Conservation (phyloP, 2,113 vertebrate species). For the Leucoraja erinaceus region DNA sequence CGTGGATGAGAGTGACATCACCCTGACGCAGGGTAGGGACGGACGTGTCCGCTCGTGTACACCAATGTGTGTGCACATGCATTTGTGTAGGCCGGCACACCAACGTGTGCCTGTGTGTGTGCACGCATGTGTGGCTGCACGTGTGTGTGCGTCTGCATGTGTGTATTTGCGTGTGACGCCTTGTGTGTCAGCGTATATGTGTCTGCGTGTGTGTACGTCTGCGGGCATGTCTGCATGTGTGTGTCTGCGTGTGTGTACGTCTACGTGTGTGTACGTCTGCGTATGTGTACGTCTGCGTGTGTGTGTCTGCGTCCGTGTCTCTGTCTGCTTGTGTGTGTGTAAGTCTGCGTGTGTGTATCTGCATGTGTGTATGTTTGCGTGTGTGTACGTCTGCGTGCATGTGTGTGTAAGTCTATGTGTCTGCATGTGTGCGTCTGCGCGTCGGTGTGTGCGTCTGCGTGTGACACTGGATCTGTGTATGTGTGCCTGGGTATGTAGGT, state of each 20-base stretch:
- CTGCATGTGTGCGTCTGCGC: no score
- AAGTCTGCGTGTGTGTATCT: not conserved
- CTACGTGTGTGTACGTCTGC: not conserved
- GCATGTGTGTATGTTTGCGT: not conserved
- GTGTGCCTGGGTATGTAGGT: no score
- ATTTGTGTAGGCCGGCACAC: no score
- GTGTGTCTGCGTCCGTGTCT: not conserved
- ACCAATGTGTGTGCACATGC: no score
- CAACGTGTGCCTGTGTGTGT: no score
- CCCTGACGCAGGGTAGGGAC: constrained; percentile 62
- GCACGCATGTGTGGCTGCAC: not conserved
- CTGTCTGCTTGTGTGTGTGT: no score
- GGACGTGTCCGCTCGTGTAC: not conserved
- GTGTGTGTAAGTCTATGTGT: no score
- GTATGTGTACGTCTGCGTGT: not conserved
- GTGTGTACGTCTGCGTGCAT: not conserved
- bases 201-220: no score
- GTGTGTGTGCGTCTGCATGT: not conserved
- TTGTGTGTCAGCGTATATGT: no score
- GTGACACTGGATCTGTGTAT: no score
- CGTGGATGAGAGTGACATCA: constrained; percentile 51
- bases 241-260: not conserved
- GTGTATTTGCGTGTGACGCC: no score
- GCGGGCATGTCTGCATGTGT: not conserved
- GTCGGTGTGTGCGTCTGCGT: no score